Evolutionary conservation across 2,888 invertebrate species (phyloP).

Genomic region (Lomographa bimaculata): DNA sequence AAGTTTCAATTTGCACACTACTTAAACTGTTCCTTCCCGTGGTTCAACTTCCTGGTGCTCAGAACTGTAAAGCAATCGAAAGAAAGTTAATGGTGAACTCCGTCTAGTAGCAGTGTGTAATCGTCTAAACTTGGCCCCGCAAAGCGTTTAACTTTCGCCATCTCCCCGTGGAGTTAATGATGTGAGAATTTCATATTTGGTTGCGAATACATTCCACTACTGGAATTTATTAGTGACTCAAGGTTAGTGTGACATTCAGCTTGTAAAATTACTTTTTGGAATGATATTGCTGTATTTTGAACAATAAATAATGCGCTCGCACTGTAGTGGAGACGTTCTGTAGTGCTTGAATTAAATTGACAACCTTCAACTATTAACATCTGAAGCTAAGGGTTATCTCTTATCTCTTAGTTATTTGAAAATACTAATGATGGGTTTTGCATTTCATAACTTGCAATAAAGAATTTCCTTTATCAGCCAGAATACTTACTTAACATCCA

Average conservation of each 20-base stretch:
- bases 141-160: conserved; percentile 41
- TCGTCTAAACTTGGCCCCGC: conserved; percentile 34
- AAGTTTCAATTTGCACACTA: conserved; percentile 25
- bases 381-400: no score
- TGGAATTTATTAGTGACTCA: conserved; percentile 13
- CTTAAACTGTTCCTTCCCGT: conserved; percentile 22
- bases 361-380: no score
- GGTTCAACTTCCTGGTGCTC: conserved; percentile 36
- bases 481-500: no score
- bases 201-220: conserved; percentile 27
- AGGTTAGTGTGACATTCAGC: conserved; percentile 5
- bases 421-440: no score
- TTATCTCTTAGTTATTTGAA: no score
- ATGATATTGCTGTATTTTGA: neutral
- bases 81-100: conserved; percentile 46
- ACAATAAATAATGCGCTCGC: no score
- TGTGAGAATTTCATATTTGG: conserved; percentile 38
- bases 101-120: conserved; percentile 29
- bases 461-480: no score
- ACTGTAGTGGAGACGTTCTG: no score
- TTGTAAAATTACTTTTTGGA: conserved; percentile 9
- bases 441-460: no score
- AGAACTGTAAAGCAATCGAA: conserved; percentile 46
- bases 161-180: conserved; percentile 37
- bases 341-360: no score